Base-by-base conservation (phyloP, 2,888 invertebrate genomes). In the Caenorhabditis doughertyi region DNA sequence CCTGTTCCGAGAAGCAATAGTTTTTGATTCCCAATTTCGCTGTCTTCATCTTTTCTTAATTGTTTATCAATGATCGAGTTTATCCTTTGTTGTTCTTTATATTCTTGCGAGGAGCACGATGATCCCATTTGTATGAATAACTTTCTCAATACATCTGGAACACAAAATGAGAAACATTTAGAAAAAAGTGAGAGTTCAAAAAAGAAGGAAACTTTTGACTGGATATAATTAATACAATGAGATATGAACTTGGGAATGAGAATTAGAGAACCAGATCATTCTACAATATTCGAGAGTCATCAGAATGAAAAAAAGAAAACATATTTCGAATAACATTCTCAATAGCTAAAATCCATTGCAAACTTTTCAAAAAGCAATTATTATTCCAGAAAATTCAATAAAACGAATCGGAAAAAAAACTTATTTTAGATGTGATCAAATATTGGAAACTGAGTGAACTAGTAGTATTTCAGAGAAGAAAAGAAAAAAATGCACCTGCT, bases 1-100 rank as follows among this genome's bases (percentile, higher is more conserved):
- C 87, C 87, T 16, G 86, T 83, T 29, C 87, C 87, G n/a, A 86
- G 60, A n/a, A 86, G 79, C 32, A 84, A 44, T 23, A 86, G 25
- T 58, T 83, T 86, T 62, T 84, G 84, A 55, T 86, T 83, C 11
- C 86, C 84, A 27, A 81, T 65, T 39, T 79, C 84, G 49, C 53
- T 68, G 13, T 81, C 76, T 23, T 82, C 81, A 25, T 85, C 83
- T 47, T 64, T 74, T 25, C 49, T 44, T 53, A 79, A 32, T 47
- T 79, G 56, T 51, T 56, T 62, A 27, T 82, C 76, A 21, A 81
- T 81, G 3, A 55, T 27, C 62, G 71, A 53, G 21, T 79, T 83
- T 32, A 58, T 67, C n/a, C 77, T 55, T 18, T 58, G 64, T 53
- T 84, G 82, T 29, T 84, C 74, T 55, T 80, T 81, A 35, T 29